A percentile compares a stretch with the other conserved stretches of the same genome.
phyloP scores from a whole-genome alignment of 2,888 invertebrate species.

The Limenitis camilla region DNA sequence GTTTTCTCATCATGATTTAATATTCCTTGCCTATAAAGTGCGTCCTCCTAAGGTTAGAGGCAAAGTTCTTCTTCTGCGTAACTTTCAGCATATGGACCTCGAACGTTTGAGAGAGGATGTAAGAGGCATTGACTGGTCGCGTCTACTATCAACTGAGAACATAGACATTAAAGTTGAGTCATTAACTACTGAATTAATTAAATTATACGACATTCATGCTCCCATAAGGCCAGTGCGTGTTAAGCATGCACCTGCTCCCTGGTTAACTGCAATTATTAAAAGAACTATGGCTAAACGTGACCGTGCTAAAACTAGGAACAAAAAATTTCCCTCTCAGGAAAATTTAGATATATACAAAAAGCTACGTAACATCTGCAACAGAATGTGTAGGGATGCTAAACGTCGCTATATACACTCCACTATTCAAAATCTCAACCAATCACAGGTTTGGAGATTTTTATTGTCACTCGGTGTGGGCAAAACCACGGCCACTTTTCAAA shows the following conservation, averaged over 20 bases:
- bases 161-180: constrained; percentile 9
- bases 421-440: not conserved
- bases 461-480: constrained; percentile 9
- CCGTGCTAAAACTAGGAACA: constrained; percentile 4
- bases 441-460: constrained; percentile 11
- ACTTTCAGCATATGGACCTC: constrained; percentile 13
- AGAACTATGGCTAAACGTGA: not conserved
- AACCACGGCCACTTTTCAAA: not conserved
- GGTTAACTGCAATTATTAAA: constrained; percentile 8
- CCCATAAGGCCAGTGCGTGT: constrained; percentile 6
- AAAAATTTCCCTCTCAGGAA: not conserved
- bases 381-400: constrained; percentile 9
- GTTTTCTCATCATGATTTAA: constrained; percentile 19
- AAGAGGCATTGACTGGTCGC: constrained; percentile 8
- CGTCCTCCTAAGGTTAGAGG: constrained; percentile 12
- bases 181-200: constrained; percentile 7
- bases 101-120: constrained; percentile 11
- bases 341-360: not conserved
- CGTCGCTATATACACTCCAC: constrained; percentile 12
- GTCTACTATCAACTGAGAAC: not conserved
- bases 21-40: not conserved
- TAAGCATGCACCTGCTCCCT: constrained; percentile 15
- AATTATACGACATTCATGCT: constrained; percentile 17
- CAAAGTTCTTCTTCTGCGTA: constrained; percentile 11
- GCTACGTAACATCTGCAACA: constrained; percentile 8